Evolutionary conservation across 2,113 vertebrate genomes (phyloP).

Genomic region (Salminus brasiliensis): DNA sequence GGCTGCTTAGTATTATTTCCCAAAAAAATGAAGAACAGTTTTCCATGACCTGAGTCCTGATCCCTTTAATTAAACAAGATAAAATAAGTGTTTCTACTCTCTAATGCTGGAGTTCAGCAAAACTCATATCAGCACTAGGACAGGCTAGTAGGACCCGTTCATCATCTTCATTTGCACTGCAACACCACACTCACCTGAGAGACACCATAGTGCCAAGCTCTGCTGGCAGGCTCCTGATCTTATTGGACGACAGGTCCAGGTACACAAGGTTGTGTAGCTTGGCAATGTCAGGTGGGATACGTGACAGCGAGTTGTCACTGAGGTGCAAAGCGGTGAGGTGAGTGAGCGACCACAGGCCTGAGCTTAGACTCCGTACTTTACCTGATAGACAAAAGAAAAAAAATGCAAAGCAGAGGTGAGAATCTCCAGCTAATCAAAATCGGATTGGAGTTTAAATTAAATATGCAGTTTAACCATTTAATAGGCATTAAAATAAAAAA

Average conservation of each 20-base stretch:
- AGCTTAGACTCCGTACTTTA: conserved; percentile 94
- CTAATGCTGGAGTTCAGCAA: too few species aligned
- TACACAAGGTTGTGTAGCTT: conserved; percentile 98
- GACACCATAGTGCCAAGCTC: conserved; percentile 99
- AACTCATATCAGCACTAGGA: neutral
- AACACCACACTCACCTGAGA: conserved; percentile 85
- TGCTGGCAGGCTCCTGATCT: conserved; percentile 97
- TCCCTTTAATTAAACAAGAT: too few species aligned
- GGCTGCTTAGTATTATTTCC: too few species aligned
- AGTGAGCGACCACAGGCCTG: conserved; percentile 93
- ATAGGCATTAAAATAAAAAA: too few species aligned
- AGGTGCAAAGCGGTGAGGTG: conserved; percentile 97
- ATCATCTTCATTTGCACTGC: neutral
- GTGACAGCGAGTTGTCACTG: conserved; percentile 96
- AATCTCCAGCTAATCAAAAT: too few species aligned
- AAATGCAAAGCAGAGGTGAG: too few species aligned
- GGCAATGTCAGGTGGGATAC: conserved; percentile 98
- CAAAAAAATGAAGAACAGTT: too few species aligned
- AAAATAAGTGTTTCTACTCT: too few species aligned
- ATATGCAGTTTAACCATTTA: too few species aligned
- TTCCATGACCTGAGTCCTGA: too few species aligned
- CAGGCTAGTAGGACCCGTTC: neutral
- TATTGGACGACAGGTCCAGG: conserved; percentile 97
- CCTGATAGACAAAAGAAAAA: conserved; percentile 68
- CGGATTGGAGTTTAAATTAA: too few species aligned